A percentile compares a stretch with the other conserved stretches of the same genome.
phyloP scores from a whole-genome alignment of 2,888 invertebrate genomes.

The Steinernema hermaphroditum region DNA sequence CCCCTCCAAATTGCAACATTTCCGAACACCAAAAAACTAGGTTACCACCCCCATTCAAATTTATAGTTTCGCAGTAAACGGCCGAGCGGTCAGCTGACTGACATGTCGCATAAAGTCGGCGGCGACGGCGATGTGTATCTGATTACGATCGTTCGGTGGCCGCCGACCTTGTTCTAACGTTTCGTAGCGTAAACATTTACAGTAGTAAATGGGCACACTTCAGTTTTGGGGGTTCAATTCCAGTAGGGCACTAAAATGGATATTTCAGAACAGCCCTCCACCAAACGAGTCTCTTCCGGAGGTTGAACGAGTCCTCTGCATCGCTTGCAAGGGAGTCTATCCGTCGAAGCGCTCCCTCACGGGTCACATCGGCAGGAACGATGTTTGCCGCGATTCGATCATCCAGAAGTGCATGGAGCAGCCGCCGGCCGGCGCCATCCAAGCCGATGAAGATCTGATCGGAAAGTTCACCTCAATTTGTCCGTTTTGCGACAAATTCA shows the following conservation, averaged over 20 bases:
- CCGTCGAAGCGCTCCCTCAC: conserved; percentile 56
- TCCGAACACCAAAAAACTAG: too few relatives aligned
- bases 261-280: too few relatives aligned
- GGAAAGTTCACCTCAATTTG: conserved; percentile 53
- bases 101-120: neutral
- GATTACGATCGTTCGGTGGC: neutral
- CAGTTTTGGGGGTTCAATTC: neutral
- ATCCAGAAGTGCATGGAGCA: conserved; percentile 59
- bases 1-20: too few relatives aligned
- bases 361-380: conserved; percentile 62
- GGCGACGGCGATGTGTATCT: neutral
- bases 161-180: neutral
- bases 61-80: neutral
- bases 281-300: conserved; percentile 34
- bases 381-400: conserved; percentile 56
- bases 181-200: neutral
- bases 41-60: neutral
- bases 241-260: neutral
- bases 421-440: conserved; percentile 32
- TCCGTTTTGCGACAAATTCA: conserved; percentile 61
- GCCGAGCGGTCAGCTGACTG: neutral
- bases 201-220: neutral
- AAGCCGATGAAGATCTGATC: conserved; percentile 50
- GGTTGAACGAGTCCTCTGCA: conserved; percentile 54
- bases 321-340: conserved; percentile 57